phyloP scores from a whole-genome alignment of 2,888 invertebrate genomes.

The Nomada fabriciana region DNA sequence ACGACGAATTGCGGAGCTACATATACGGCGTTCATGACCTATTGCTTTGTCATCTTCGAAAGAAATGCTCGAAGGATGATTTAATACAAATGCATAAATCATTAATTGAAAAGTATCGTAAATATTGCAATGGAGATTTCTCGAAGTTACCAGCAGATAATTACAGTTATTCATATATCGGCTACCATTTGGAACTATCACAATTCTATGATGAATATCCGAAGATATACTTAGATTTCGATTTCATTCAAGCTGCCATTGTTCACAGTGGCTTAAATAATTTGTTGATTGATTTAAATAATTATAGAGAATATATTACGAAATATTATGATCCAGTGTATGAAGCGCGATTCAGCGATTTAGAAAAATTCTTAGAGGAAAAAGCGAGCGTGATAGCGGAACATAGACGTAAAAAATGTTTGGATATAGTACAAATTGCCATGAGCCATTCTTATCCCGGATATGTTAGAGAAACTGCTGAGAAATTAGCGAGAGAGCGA shows the following conservation, averaged over 20 bases:
- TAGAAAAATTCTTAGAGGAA: constrained; percentile 87
- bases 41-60: constrained; percentile 87
- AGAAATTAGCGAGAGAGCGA: constrained; percentile 85
- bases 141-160: constrained; percentile 89
- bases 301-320: constrained; percentile 87
- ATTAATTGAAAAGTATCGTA: constrained; percentile 87
- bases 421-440: constrained; percentile 89
- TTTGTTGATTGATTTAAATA: constrained; percentile 88
- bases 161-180: constrained; percentile 90
- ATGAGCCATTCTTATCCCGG: constrained; percentile 88
- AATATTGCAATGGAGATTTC: constrained; percentile 85
- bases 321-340: constrained; percentile 85
- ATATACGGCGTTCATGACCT: constrained; percentile 90
- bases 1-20: constrained; percentile 86
- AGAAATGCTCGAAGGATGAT: constrained; percentile 83
- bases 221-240: constrained; percentile 88
- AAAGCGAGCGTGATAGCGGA: constrained; percentile 88
- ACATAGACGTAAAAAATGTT: constrained; percentile 85
- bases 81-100: constrained; percentile 86
- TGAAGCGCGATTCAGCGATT: constrained; percentile 85
- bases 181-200: constrained; percentile 89
- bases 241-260: constrained; percentile 90
- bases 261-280: constrained; percentile 89
- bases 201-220: constrained; percentile 86
- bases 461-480: constrained; percentile 86